Evolutionary conservation across 1,140 invertebrate genomes (phyloP).

Genomic region (Procambarus clarkii): DNA sequence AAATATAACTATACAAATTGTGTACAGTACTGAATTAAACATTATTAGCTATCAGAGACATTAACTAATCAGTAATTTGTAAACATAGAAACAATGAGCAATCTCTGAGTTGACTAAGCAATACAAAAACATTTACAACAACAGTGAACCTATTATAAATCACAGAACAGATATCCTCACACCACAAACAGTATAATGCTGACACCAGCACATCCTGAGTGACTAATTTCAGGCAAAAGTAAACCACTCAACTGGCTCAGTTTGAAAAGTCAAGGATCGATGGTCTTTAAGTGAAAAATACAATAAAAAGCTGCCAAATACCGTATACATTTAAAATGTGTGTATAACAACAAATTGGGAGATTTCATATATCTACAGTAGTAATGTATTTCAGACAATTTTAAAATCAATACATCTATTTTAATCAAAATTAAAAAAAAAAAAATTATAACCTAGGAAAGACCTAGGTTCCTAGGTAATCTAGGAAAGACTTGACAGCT

Average conservation of each 20-base stretch:
- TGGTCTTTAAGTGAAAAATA: neutral
- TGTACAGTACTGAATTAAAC: neutral
- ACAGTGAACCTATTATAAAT: neutral
- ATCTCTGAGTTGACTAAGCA: neutral
- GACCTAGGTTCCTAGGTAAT: too few relatives aligned
- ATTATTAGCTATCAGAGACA: neutral
- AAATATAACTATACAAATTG: neutral
- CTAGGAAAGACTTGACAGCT: constrained; percentile 2
- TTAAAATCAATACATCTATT: neutral
- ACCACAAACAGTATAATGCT: neutral
- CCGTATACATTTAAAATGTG: neutral
- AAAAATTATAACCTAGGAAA: too few relatives aligned
- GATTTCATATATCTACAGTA: neutral
- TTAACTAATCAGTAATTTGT: neutral
- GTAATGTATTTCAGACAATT: too few relatives aligned
- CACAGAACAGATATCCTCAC: neutral
- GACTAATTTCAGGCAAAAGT: neutral
- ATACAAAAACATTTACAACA: neutral
- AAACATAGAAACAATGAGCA: neutral
- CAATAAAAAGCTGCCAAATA: neutral
- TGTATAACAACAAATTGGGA: neutral
- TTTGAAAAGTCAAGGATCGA: neutral
- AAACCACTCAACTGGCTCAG: neutral
- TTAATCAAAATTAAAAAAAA: neutral
- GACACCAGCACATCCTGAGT: too few relatives aligned